Conservation (phyloP, 2,888 invertebrate species). For the Clusia tigrina region DNA sequence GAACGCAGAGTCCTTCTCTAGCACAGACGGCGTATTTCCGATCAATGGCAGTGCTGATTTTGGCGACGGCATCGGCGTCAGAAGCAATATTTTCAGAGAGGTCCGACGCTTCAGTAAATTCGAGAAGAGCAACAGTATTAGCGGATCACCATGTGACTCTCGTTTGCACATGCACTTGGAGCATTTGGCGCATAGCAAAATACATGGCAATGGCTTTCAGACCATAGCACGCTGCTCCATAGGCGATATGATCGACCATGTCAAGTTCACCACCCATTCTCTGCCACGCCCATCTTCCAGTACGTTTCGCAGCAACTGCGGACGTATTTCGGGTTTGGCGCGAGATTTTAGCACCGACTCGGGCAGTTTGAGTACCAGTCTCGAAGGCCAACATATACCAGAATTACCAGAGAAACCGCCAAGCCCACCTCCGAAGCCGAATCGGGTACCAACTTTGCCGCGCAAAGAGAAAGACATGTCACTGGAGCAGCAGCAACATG, state of each 20-base stretch:
- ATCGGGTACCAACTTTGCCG: slow-evolving; percentile 69
- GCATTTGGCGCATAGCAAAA: slow-evolving; percentile 33
- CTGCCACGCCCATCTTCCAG: slow-evolving; percentile 65
- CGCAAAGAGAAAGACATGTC: slow-evolving; percentile 54
- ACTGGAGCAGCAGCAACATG: slow-evolving; percentile 62
- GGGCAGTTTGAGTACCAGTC: slow-evolving; percentile 66
- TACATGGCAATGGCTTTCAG: slow-evolving; percentile 55
- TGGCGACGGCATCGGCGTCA: slow-evolving; percentile 17
- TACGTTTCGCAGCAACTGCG: slow-evolving; percentile 66
- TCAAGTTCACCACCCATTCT: slow-evolving; percentile 70
- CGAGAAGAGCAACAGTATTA: slow-evolving; percentile 34
- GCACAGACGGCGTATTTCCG: slow-evolving; percentile 76
- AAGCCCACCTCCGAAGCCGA: slow-evolving; percentile 71
- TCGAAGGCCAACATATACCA: slow-evolving; percentile 67
- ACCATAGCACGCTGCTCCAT: slow-evolving; percentile 59
- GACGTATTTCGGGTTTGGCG: slow-evolving; percentile 53
- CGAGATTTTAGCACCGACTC: slow-evolving; percentile 65
- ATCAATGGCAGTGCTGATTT: slow-evolving; percentile 11
- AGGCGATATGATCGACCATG: slow-evolving; percentile 49
- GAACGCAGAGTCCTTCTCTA: slow-evolving; percentile 71
- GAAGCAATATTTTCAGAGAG: no score
- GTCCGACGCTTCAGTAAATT: slow-evolving; percentile 35
- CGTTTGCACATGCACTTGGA: slow-evolving; percentile 36
- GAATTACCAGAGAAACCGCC: slow-evolving; percentile 67
- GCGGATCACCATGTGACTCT: slow-evolving; percentile 21